Conservation (phyloP, 2,797 vertebrate genomes). For the Acanthurus tractus region DNA sequence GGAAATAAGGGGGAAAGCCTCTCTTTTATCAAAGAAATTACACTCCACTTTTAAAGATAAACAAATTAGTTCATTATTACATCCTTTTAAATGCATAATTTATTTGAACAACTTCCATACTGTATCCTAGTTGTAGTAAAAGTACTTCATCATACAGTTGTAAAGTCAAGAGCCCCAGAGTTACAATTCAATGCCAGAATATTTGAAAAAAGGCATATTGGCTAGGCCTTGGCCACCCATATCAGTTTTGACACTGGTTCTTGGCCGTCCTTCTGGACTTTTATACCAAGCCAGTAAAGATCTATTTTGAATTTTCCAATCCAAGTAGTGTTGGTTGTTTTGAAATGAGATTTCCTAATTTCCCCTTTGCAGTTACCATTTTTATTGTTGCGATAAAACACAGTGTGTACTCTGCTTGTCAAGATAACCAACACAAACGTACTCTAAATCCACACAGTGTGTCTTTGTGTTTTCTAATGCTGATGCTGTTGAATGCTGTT, state of each 20-base stretch:
- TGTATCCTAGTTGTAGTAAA: not conserved
- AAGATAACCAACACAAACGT: not conserved
- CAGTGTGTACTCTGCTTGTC: not conserved
- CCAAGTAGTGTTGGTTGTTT: not conserved
- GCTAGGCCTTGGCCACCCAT: not conserved
- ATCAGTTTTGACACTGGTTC: not conserved
- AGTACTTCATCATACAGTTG: not conserved
- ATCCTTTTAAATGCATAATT: too few species aligned
- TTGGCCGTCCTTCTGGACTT: not conserved
- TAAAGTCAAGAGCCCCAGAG: not conserved
- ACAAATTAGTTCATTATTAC: too few species aligned
- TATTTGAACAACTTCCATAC: too few species aligned
- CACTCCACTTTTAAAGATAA: too few species aligned
- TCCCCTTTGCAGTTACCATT: not conserved
- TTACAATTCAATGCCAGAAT: conserved; percentile 11
- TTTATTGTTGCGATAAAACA: not conserved
- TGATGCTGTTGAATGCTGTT: not conserved
- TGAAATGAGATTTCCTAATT: not conserved
- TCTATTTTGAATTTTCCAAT: not conserved
- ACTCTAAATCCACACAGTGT: not conserved
- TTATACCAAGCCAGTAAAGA: not conserved
- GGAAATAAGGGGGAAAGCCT: too few species aligned
- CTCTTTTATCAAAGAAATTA: too few species aligned
- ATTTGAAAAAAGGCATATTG: not conserved
- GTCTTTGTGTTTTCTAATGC: not conserved